phyloP scores from a whole-genome alignment of 2,113 vertebrate species.

The Amblyornis subalaris region DNA sequence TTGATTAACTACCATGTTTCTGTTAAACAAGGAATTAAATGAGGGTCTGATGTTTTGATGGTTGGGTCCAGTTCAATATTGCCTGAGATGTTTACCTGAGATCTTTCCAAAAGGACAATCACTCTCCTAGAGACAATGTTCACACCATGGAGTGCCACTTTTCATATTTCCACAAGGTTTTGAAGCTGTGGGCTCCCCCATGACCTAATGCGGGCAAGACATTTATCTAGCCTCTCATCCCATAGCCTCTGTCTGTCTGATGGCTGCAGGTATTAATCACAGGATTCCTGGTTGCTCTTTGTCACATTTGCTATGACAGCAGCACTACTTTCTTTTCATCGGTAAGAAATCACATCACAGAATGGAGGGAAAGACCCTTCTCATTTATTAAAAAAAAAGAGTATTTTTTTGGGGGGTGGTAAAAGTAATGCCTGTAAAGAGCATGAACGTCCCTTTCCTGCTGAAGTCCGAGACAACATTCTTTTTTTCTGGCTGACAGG shows the following conservation, averaged over 20 bases:
- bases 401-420: not conserved
- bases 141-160: not conserved
- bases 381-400: not conserved
- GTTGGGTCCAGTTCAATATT: rapidly evolving
- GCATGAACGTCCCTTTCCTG: not conserved
- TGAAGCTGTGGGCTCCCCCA: not conserved
- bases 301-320: not conserved
- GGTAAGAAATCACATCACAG: not conserved
- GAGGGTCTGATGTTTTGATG: not conserved
- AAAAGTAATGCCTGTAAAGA: not conserved
- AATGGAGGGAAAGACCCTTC: not conserved
- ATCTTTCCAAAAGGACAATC: not conserved
- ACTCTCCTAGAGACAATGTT: not conserved
- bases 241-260: not conserved
- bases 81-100: not conserved
- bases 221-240: not conserved
- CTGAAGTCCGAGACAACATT: not conserved
- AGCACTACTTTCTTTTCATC: not conserved
- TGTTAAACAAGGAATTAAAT: not conserved
- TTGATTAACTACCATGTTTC: not conserved
- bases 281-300: not conserved
- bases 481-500: not conserved
- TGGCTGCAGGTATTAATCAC: not conserved
- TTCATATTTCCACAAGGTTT: not conserved
- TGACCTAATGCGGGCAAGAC: not conserved